Evolutionary conservation across 1,140 invertebrate genomes (phyloP), one percentile per base, ranked within the genome.

Genomic region (Anastrepha ludens): DNA sequence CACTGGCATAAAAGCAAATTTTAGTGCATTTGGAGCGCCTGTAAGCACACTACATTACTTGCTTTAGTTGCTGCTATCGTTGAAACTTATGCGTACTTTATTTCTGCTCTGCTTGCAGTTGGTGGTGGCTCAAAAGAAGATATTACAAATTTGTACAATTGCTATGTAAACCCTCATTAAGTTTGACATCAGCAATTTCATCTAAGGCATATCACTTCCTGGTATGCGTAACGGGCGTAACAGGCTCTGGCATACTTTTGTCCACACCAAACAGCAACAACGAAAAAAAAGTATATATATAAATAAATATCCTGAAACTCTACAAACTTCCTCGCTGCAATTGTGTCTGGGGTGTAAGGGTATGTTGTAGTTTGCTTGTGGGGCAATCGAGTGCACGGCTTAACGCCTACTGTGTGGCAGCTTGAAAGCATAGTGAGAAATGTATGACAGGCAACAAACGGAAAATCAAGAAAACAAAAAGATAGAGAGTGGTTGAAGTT

Each of bases 91-190:
- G 29, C 1, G 29, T 0, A 29, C 1, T 13, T 13, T 65, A 3
- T 3, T 74, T 3, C 6, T 17, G 6, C 6, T 74, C 17, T 74
- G 9, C 15, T 44, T 47, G 15, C 11, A 62, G 20, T 67, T 58
- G 13, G 55, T 58, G 55, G 55, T 58, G 7, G 29, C 29, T 29
- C 20, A 67, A 13, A 41, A 0, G 11, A 67, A 74, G 67, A 44
- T n/a, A 15, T 70, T 70, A 13, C 39, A 70, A 9, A 70, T 70
- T 70, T 70, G 65, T 70, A 3, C 81, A 58, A 39, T 59, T 39
- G 20, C 81, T 62, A 70, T 87, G 89, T 87, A 91, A 91, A 91
- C 91, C 91, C 91, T 92, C 91, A 92, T 92, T 92, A 92, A 91
- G 91, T 90, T 91, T 91, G 90, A 92, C 91, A 91, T 90, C 91